These are phyloP conservation scores for Calcarius ornatus DNA, from an alignment of 2,113 vertebrate genomes.

Conservation along the genomic window DNA sequence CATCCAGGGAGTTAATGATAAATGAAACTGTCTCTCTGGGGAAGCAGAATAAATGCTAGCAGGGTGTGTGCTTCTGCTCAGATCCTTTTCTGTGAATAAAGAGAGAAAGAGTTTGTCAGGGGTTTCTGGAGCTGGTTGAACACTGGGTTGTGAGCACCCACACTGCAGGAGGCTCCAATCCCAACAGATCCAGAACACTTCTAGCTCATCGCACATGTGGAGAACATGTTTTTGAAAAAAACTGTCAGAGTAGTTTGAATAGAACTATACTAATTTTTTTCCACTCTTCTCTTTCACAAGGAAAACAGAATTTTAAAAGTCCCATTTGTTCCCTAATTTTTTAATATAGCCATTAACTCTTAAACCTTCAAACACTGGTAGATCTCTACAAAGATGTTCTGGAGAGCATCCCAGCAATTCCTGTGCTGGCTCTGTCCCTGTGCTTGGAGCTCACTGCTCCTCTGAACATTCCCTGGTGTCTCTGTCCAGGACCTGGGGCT, in stretches of 20 bases:
- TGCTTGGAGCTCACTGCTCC: neutral
- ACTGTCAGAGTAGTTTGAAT: neutral
- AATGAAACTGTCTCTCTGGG: neutral
- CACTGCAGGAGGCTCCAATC: neutral
- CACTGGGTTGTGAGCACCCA: neutral
- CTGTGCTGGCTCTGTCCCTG: neutral
- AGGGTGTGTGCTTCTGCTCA: neutral
- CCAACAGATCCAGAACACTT: neutral
- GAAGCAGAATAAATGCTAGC: neutral
- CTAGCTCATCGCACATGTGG: fast-evolving
- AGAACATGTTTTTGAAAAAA: neutral
- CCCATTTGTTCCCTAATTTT: neutral
- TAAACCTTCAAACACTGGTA: neutral
- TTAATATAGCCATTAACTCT: neutral
- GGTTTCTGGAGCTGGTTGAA: neutral
- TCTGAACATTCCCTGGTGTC: neutral
- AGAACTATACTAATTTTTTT: neutral
- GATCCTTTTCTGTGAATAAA: neutral
- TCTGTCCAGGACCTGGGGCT: neutral
- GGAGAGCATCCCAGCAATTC: neutral
- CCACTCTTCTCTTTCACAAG: neutral
- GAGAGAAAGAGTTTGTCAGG: neutral
- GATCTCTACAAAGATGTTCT: neutral
- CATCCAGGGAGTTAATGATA: neutral
- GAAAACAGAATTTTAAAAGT: neutral